Base-by-base conservation (phyloP, 2,888 invertebrate species). In the Aphodius granarius region DNA sequence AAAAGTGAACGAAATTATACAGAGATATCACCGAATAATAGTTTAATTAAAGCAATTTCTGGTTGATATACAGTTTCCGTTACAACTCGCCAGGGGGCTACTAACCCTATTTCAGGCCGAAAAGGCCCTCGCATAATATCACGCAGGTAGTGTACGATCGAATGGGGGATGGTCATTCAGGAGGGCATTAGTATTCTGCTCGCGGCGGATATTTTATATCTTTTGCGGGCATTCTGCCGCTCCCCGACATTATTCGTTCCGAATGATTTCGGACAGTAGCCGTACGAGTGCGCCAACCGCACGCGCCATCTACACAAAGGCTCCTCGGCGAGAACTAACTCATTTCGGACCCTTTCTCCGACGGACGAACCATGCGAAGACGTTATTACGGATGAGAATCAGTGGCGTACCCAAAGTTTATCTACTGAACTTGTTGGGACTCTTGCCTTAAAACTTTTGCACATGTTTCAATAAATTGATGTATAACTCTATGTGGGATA, bases 161-260 rank as follows among this genome's bases (percentile, higher is more conserved):
- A 43, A 43, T 43, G 13, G 43, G 43, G 43, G 43, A 6, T 43
- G 43, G 19, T 68, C 22, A 68, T 68, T 68, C 68, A 66, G 22
- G 43, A 17, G 22, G 21, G 75, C 78, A 84, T 86, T 85, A 85
- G 85, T 85, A 86, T 86, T 85, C 86, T 76, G 79, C 77, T 72
- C 82, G 80, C 79, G 85, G 80, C 82, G 84, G 84, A 85, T 85
- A 86, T 85, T 86, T 86, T 85, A 86, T 86, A 85, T 85, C 85
- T 85, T 85, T 84, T 85, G 85, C 83, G 83, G 84, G 83, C 81
- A 83, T 84, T 85, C 83, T 83, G 81, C 83, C 84, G 84, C 84
- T 43, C 43, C 84, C 81, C 82, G 84, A 82, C 84, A 84, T 85
- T 85, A 85, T 85, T 83, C 84, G 83, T 81, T 79, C 80, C 81